Evolutionary conservation across 2,113 vertebrate genomes (phyloP), one percentile per base, ranked within the genome.

Genomic region (Hypocryptadius cinnamomeus): DNA sequence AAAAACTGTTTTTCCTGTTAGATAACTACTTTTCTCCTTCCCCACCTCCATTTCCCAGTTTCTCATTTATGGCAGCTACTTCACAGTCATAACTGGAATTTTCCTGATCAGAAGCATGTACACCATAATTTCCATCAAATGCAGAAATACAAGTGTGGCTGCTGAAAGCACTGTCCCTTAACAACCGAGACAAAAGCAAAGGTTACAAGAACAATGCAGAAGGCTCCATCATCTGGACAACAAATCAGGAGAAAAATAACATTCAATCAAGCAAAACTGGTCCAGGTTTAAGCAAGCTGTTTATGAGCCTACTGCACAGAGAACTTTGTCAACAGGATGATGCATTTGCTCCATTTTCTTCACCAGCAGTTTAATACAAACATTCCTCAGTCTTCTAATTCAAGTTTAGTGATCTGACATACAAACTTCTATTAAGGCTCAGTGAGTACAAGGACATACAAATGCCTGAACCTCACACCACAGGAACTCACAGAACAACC

Each of bases 1-100:
- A 60, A 53, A 45, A 69, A 45, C 45, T 33, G 8, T 1, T 69
- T n/a, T 28, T 86, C 15, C 23, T 70, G 13, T 53, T 53, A 53
- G 15, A 19, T 44, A 50, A 8, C 44, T 53, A 61, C 28, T 78
- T 28, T 54, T 70, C 15, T 78, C 39, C 14, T 78, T 35, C 44
- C 25, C 69, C 72, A 92, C 12, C 79, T 44, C 74, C 20, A 37
- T 93, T 95, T 96, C 97, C 57, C 97, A 99, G 99, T 99, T 99
- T 94, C 98, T 97, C 85, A 95, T 99, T 89, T 99, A 99, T 23
- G 97, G 98, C 85, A 97, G 98, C 89, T 99, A 99, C 96, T 99
- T 99, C 81, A 78, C 97, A 10, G 42, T 94, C 59, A 98, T 98
- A 68, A 97, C 98, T n/a, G 96, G 97, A 7, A 85, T 99, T 74